Conservation (phyloP, 2,113 vertebrate species). For the Brachyhypopomus gauderio region DNA sequence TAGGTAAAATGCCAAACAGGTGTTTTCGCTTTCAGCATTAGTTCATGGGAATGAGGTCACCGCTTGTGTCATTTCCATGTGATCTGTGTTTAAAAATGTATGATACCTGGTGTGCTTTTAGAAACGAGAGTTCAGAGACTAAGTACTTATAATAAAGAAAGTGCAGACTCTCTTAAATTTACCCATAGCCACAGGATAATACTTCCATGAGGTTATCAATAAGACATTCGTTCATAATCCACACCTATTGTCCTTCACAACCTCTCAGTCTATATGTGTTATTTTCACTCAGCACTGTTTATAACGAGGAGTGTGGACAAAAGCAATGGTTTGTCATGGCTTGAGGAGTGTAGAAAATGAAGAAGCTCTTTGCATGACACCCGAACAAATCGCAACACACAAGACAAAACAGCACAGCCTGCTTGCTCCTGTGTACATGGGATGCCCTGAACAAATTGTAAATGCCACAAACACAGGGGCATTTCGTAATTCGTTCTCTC, state of each 20-base stretch:
- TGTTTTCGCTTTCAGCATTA: not conserved
- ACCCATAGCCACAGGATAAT: not conserved
- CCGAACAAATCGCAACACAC: not conserved
- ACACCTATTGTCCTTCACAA: no score
- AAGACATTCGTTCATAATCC: no score
- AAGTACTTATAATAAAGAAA: not conserved
- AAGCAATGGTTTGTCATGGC: not conserved
- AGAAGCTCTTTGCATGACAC: not conserved
- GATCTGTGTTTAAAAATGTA: slow-evolving; percentile 5
- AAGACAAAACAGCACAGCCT: not conserved
- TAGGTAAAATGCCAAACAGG: not conserved
- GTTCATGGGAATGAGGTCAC: not conserved
- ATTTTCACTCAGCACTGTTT: no score
- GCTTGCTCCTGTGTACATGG: not conserved
- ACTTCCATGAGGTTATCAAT: no score
- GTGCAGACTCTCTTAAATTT: not conserved
- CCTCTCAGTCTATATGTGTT: no score
- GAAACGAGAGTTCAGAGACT: not conserved
- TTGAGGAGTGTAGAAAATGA: not conserved
- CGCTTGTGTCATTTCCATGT: not conserved
- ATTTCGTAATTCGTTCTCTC: slow-evolving; percentile 39
- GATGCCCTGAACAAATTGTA: slow-evolving; percentile 3
- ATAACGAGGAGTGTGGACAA: not conserved
- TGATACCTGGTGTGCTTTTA: not conserved
- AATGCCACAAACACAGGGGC: slow-evolving; percentile 23